Base-by-base conservation (phyloP, 2,797 vertebrate species). In the Alauda arvensis region DNA sequence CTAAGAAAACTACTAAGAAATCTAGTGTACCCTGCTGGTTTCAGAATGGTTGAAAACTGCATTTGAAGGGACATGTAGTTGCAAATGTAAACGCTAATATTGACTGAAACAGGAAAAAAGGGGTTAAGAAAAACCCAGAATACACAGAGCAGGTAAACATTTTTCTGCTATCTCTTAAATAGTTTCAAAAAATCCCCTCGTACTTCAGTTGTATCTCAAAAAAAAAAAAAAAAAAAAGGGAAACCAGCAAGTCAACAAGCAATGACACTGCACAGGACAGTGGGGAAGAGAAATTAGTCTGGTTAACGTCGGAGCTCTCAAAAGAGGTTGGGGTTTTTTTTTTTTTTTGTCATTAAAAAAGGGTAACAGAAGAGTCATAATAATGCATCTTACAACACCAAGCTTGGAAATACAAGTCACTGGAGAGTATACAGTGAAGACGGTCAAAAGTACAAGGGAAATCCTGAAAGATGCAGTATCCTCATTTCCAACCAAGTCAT, bases 11-110 rank as follows among this genome's bases (percentile, higher is more conserved):
- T 94, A 95, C 91, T 93, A 94, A 95, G 80, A 95, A 94, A 95
- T 92, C 86, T 92, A 94, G 87, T 95, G 90, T 94, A 92, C 93
- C 94, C 93, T 95, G 95, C 96, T 97, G 97, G 95, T 95, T 97
- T 97, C 95, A 95, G 95, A 96, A 95, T 89, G 94, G 89, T 94
- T 96, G 95, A 95, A 96, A 96, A 93, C 95, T 96, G 96, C 95
- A 96, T 95, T 94, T 94, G 93, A 89, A 95, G 65, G 90, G 69
- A 14, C 81, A 17, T 51, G 61, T 55, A 85, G 66, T 33, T 95
- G 91, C 92, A 94, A 96, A 95, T 96, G 95, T 97, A 97, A 97
- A 97, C 70, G 60, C 94, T 93, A 86, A 85, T 49, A 68, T 61
- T 88, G 92, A 89, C 93, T 62, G 79, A 92, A 66, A 83, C 14